Evolutionary conservation across 2,797 vertebrate genomes (phyloP).

Genomic region (Bryconaethiops microstoma): DNA sequence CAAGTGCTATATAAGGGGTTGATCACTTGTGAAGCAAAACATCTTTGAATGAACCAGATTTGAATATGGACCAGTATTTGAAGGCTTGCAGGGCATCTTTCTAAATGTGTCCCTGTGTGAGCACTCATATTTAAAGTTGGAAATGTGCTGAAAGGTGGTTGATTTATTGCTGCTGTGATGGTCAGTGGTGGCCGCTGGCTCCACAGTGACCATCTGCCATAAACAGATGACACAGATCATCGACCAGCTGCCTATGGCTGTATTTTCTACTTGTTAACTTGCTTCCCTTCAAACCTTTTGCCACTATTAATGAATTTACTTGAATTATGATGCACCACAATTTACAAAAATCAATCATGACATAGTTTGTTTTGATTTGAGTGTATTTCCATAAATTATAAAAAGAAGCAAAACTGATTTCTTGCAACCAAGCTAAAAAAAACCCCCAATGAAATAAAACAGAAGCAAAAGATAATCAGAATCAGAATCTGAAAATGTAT

Average conservation of each 20-base stretch:
- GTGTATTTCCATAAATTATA: background rate
- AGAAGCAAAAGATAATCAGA: no score
- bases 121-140: background rate
- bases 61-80: no score
- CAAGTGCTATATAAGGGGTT: background rate
- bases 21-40: background rate
- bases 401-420: background rate
- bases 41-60: background rate
- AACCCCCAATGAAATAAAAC: no score
- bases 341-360: no score
- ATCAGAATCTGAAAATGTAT: no score
- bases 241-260: conserved; percentile 62
- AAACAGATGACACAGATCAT: conserved; percentile 76
- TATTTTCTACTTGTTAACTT: conserved; percentile 46
- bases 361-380: no score
- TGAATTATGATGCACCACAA: no score
- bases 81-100: background rate
- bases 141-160: background rate
- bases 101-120: background rate
- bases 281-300: conserved; percentile 48
- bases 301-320: conserved; percentile 33
- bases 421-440: no score
- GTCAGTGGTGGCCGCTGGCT: conserved; percentile 66
- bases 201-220: conserved; percentile 65
- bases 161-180: conserved; percentile 48